Conservation (phyloP, 2,113 vertebrate genomes). For the Malurus elegans region DNA sequence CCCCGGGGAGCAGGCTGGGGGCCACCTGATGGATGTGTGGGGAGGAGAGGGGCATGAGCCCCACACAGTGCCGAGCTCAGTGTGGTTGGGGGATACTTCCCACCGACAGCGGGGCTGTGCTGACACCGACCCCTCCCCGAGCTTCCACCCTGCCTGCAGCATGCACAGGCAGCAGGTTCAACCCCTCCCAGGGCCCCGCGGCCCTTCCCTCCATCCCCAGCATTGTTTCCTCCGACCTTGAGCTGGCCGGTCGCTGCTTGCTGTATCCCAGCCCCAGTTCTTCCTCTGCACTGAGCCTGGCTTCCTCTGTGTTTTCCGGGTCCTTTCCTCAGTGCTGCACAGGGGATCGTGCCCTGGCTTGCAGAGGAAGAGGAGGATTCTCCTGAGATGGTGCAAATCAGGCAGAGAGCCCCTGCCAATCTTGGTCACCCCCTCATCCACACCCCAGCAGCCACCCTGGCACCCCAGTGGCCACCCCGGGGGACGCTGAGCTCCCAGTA, state of each 20-base stretch:
- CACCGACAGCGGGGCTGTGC: not conserved
- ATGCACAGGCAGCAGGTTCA: not conserved
- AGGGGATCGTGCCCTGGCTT: not conserved
- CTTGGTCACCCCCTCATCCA: not conserved
- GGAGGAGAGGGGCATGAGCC: not conserved
- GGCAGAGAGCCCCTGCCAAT: not conserved
- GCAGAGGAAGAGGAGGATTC: not conserved
- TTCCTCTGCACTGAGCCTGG: not conserved
- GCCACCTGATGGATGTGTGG: fast-evolving
- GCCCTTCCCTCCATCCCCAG: not conserved
- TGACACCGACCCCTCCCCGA: not conserved
- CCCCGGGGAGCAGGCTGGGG: fast-evolving
- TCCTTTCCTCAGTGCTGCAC: not conserved
- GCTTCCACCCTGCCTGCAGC: not conserved
- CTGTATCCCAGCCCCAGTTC: not conserved
- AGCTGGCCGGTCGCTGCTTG: fast-evolving
- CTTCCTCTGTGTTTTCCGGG: conserved; percentile 38
- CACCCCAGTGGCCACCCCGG: not conserved
- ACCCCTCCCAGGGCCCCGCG: not conserved
- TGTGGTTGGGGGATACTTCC: not conserved
- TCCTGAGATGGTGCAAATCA: not conserved
- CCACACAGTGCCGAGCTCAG: fast-evolving
- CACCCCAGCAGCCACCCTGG: not conserved
- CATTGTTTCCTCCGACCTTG: not conserved
- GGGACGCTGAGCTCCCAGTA: not conserved